Base-by-base conservation (phyloP, 2,113 vertebrate genomes). In the Corydoras sp. region DNA sequence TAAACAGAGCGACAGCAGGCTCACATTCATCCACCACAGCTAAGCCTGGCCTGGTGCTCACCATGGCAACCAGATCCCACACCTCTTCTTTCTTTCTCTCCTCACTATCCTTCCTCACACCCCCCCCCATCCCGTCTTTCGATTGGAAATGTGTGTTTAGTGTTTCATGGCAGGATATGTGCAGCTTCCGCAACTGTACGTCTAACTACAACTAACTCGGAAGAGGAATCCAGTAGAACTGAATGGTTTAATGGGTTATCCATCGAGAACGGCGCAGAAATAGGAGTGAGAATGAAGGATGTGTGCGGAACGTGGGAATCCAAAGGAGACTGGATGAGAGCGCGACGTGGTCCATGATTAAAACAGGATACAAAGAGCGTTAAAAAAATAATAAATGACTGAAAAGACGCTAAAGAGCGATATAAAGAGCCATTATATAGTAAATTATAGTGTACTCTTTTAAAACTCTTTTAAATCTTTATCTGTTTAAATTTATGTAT, bases 1-100 rank as follows among this genome's bases (percentile, higher is more conserved):
- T 50, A 73, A 68, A 71, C 67, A 50, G 64, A 70, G 72, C 71
- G n/a, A 31, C 53, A 14, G 35, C 29, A 31, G 18, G 29, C 31
- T 50, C 73, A 72, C 50, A 48, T 58, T 74, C 58, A 68, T 74
- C 65, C 18, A 31, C 61, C 72, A 55, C 58, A 30, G 65, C 64
- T 73, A 59, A 69, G 13, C 61, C 49, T 77, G 73, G 75, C 72
- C 88, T 79, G 86, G 86, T 83, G 82, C 81, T 85, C 83, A 82
- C 88, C 85, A 89, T 88, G 75, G 86, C 84, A 89, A 89, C 88
- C 82, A 80, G 78, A 58, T 69, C 54, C 54, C 54, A 58, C 66
- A 75, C 66, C 66, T 64, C 58, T 15, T 65, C 70, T 50, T 29
- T 43, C 59, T 59, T 29, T 43, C 59, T 59, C 3, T 30, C 66